Percentiles rank a stretch among this genome's conserved stretches.
These are phyloP conservation scores for Grus americana DNA, from an alignment of 2,113 vertebrate species.

Conservation along the genomic window DNA sequence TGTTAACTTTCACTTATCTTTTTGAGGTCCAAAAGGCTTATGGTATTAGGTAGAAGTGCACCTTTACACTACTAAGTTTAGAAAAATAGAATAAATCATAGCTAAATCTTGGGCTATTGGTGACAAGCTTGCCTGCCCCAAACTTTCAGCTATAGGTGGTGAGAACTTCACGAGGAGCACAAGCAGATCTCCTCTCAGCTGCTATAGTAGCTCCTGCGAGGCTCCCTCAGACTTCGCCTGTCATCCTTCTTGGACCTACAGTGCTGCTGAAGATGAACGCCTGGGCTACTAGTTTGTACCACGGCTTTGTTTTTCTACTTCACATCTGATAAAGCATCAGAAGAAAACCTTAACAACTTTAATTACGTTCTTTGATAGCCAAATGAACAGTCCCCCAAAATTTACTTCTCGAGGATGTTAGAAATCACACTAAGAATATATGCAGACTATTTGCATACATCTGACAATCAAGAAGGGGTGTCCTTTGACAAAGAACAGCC, in stretches of 20 bases:
- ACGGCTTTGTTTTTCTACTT: not conserved
- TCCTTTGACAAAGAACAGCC: not conserved
- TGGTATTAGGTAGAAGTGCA: not conserved
- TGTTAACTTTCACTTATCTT: not conserved
- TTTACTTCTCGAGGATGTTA: not conserved
- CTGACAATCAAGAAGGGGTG: not conserved
- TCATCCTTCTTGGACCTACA: not conserved
- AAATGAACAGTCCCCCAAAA: not conserved
- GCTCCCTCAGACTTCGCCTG: not conserved
- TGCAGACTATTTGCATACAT: not conserved
- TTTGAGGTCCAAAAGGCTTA: not conserved
- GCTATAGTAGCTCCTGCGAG: not conserved
- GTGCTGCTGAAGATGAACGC: not conserved
- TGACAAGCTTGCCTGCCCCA: not conserved
- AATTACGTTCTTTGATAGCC: not conserved
- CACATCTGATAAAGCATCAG: not conserved
- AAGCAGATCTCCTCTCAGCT: not conserved
- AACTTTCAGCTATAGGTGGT: not conserved
- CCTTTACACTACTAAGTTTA: not conserved
- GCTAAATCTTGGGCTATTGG: not conserved
- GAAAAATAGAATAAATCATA: not conserved
- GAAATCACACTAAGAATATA: not conserved
- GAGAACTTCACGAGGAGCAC: not conserved
- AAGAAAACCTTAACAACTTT: not conserved
- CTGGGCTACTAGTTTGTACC: not conserved